Conservation (phyloP, 1,140 invertebrate species). For the Euwallacea fornicatus region DNA sequence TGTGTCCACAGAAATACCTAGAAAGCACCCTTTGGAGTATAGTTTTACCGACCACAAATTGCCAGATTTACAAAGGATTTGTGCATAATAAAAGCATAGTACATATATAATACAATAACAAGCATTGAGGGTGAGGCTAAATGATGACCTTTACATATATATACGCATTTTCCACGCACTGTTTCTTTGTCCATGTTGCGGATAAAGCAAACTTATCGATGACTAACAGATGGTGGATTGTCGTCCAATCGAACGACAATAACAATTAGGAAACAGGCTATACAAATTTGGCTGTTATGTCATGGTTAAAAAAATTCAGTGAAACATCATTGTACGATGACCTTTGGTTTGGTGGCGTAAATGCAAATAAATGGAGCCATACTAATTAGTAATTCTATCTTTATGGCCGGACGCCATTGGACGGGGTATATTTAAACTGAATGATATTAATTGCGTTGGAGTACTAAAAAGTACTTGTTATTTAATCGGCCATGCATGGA, state of each 20-base stretch:
- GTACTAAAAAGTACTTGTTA: too few species aligned
- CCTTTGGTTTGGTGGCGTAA: neutral
- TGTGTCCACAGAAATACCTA: too few species aligned
- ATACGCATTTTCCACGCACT: too few species aligned
- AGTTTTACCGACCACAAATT: too few species aligned
- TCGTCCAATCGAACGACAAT: neutral
- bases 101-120: too few species aligned
- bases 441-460: neutral
- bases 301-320: conserved; percentile 2
- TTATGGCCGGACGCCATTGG: neutral
- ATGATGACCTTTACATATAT: too few species aligned
- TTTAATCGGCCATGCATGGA: too few species aligned
- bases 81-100: too few species aligned
- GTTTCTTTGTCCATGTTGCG: too few species aligned
- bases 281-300: neutral
- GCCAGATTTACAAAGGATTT: too few species aligned
- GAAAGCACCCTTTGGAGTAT: too few species aligned
- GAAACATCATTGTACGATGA: conserved; percentile 1
- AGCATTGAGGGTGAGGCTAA: too few species aligned
- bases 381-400: conserved; percentile 3
- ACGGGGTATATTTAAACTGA: neutral
- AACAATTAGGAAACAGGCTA: neutral
- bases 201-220: neutral
- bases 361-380: conserved; percentile 5
- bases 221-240: neutral